phyloP scores from a whole-genome alignment of 2,797 vertebrate genomes.

The Iguana delicatissima region DNA sequence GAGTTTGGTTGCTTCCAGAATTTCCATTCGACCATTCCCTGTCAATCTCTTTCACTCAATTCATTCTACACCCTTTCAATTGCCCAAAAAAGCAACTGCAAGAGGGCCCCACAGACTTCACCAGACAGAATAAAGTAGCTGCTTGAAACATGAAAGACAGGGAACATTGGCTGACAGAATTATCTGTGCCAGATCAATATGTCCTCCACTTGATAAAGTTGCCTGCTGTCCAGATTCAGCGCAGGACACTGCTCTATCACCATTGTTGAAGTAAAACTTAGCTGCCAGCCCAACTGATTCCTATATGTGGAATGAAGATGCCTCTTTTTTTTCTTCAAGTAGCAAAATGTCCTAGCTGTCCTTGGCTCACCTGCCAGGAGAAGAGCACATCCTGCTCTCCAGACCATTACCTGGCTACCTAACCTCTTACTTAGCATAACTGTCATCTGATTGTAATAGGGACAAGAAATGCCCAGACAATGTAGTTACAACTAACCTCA shows the following conservation, averaged over 20 bases:
- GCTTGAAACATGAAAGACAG: too few relatives aligned
- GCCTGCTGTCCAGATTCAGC: too few relatives aligned
- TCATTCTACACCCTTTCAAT: too few relatives aligned
- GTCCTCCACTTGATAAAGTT: too few relatives aligned
- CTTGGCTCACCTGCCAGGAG: background rate
- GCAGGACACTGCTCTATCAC: background rate
- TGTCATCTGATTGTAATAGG: background rate
- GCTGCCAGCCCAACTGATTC: background rate
- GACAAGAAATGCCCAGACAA: background rate
- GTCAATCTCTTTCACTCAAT: background rate
- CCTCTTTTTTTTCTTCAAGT: background rate
- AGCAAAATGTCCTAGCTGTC: background rate
- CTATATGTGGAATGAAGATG: background rate
- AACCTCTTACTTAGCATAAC: background rate
- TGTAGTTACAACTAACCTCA: slow-evolving; percentile 59
- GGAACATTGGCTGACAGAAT: too few relatives aligned
- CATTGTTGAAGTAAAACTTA: background rate
- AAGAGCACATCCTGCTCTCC: background rate
- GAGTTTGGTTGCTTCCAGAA: background rate
- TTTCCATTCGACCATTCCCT: background rate
- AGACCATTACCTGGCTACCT: background rate
- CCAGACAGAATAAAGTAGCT: background rate
- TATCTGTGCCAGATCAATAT: too few relatives aligned
- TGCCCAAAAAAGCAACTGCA: background rate
- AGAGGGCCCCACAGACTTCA: background rate